Conservation (phyloP, 2,113 vertebrate genomes). For the Pipa parva region DNA sequence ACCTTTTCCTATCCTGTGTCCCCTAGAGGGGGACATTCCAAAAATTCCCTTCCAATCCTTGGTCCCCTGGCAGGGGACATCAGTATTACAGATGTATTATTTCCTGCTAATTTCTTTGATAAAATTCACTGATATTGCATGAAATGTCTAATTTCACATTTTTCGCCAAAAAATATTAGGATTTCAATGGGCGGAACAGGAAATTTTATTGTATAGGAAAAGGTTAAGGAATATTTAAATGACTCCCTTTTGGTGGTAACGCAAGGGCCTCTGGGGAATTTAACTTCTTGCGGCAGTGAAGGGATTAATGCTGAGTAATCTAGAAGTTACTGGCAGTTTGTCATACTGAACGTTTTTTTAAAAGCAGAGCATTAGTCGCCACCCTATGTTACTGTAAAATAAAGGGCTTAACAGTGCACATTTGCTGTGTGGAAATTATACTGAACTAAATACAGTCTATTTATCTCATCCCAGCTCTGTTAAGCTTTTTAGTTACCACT, state of each 20-base stretch:
- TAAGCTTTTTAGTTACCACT: constrained; percentile 2
- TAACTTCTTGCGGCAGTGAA: background rate
- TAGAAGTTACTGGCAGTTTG: background rate
- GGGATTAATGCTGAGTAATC: background rate
- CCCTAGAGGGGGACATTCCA: no score
- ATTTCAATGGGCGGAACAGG: no score
- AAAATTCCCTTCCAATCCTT: no score
- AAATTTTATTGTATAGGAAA: no score
- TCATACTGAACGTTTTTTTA: background rate
- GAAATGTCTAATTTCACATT: no score
- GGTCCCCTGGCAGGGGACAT: no score
- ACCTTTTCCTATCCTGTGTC: no score
- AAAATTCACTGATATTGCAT: no score
- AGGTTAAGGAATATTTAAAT: no score
- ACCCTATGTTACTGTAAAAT: background rate
- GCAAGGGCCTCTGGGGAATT: background rate
- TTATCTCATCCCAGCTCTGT: background rate
- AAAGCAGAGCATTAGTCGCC: background rate
- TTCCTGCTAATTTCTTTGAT: no score
- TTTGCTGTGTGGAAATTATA: background rate
- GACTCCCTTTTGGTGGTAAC: background rate
- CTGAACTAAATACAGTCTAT: background rate
- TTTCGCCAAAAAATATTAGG: no score
- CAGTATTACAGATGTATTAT: no score
- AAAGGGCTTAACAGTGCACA: background rate